Conservation (phyloP, 2,113 vertebrate species). For the Anser cygnoides region DNA sequence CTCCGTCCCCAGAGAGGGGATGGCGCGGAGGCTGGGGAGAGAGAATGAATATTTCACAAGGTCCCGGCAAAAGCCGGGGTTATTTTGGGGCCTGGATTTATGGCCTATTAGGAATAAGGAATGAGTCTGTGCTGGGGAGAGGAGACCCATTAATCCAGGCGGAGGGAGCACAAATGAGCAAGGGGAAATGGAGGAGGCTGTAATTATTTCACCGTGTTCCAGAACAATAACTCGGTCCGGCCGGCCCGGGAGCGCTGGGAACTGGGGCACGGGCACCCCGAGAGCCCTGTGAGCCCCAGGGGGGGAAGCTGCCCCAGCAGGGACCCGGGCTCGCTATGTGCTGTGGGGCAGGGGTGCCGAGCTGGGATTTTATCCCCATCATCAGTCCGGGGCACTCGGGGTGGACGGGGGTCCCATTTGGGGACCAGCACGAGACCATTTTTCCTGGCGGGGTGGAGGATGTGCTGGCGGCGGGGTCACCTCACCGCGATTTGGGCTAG, state of each 20-base stretch:
- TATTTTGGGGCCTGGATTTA: slow-evolving; percentile 71
- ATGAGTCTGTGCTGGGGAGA: slow-evolving; percentile 47
- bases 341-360: background rate
- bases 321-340: no score
- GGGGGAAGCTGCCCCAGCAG: no score
- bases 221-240: background rate
- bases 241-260: background rate
- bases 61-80: slow-evolving; percentile 42
- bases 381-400: rapidly evolving
- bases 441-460: background rate
- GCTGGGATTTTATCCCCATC: background rate
- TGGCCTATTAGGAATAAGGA: slow-evolving; percentile 60
- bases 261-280: background rate
- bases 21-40: background rate
- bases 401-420: background rate
- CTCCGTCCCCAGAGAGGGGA: slow-evolving; percentile 1
- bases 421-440: background rate
- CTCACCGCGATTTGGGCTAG: no score
- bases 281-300: background rate
- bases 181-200: slow-evolving; percentile 44
- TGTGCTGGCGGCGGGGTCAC: background rate
- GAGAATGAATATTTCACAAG: slow-evolving; percentile 70
- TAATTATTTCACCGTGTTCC: background rate
- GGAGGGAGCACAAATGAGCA: slow-evolving; percentile 35
- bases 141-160: slow-evolving; percentile 50